phyloP scores from a whole-genome alignment of 53 echinoderm and acorn worm species.

The Crossaster papposus region DNA sequence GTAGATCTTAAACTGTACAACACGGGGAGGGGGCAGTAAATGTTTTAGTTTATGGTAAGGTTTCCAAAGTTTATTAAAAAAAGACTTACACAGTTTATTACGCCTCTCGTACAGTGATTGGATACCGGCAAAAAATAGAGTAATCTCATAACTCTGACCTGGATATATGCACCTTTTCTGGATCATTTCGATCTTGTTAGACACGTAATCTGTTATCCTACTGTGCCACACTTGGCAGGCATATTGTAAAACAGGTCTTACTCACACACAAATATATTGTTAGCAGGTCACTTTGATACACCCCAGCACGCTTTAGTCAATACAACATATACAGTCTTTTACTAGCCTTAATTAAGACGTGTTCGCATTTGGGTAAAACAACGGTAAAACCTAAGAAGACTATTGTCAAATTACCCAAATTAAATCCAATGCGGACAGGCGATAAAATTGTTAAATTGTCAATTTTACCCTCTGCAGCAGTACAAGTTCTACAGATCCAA shows the following conservation, averaged over 20 bases:
- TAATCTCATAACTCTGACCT: not conserved
- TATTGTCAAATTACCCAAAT: too few species aligned
- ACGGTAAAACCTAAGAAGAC: too few species aligned
- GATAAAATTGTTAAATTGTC: too few species aligned
- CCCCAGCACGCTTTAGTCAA: not conserved
- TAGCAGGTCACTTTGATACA: not conserved
- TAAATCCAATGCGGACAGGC: too few species aligned
- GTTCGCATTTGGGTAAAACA: too few species aligned
- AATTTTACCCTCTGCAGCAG: too few species aligned
- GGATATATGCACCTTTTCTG: conserved; percentile 2
- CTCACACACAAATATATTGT: not conserved
- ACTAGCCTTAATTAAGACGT: not conserved
- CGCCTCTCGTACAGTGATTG: not conserved
- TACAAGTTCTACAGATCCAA: too few species aligned
- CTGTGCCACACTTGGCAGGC: not conserved
- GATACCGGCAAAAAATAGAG: not conserved
- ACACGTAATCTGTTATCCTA: not conserved
- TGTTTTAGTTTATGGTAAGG: not conserved
- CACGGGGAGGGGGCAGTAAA: not conserved
- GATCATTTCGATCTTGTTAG: not conserved
- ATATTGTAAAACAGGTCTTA: not conserved
- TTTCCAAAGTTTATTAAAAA: not conserved
- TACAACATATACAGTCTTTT: conserved; percentile 18
- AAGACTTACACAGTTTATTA: not conserved
- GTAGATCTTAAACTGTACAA: too few species aligned